These are phyloP conservation scores for Thymelicus lineola DNA, from an alignment of 2,888 invertebrate species.

Conservation along the genomic window DNA sequence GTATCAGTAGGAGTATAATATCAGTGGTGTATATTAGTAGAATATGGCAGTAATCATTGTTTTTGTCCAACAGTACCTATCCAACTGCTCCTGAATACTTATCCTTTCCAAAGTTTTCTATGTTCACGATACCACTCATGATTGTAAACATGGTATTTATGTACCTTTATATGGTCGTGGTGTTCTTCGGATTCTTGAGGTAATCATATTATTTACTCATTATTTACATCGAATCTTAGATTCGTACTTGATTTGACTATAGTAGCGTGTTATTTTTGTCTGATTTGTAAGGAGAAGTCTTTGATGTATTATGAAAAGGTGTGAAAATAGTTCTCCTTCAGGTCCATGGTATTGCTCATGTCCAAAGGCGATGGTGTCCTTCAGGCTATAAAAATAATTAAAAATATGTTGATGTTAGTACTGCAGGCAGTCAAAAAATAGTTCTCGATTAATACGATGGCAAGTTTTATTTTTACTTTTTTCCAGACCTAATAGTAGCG, in stretches of 20 bases:
- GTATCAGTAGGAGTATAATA: no score
- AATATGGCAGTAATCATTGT: no score
- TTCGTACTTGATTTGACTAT: neutral
- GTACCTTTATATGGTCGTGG: slow-evolving; percentile 49
- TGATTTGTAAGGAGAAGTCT: no score
- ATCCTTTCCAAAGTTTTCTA: slow-evolving; percentile 62
- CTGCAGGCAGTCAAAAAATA: no score
- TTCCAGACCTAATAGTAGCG: slow-evolving; percentile 77
- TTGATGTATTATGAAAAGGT: no score
- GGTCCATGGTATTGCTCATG: no score
- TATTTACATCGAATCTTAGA: neutral
- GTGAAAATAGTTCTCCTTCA: no score
- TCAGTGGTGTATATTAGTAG: no score
- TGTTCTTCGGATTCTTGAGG: slow-evolving; percentile 60
- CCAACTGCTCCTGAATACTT: slow-evolving; percentile 77
- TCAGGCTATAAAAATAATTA: neutral
- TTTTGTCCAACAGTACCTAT: slow-evolving; percentile 75
- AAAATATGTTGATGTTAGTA: neutral
- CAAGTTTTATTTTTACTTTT: no score
- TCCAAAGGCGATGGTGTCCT: no score
- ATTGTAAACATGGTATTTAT: slow-evolving; percentile 46
- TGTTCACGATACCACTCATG: slow-evolving; percentile 57
- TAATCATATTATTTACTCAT: slow-evolving; percentile 39
- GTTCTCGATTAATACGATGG: no score
- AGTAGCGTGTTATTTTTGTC: no score